Percentiles rank a stretch among this genome's conserved stretches.
phyloP scores from a whole-genome alignment of 1,140 invertebrate genomes.

The Chlorops oryzae region DNA sequence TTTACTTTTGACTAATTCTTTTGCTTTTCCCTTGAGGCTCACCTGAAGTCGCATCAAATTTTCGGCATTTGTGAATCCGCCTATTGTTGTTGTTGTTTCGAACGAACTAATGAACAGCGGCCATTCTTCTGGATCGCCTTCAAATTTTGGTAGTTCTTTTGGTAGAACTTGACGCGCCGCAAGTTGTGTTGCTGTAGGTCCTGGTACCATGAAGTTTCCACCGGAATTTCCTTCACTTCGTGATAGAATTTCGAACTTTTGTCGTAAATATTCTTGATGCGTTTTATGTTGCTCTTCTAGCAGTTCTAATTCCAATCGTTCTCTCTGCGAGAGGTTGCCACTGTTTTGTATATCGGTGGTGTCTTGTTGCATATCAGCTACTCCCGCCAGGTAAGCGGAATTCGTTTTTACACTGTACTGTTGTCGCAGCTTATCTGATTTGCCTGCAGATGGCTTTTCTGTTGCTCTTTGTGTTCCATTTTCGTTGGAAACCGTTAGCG shows the following conservation, averaged over 20 bases:
- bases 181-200: constrained; percentile 5
- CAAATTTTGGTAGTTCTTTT: constrained; percentile 4
- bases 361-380: too few species aligned
- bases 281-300: constrained; percentile 7
- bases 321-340: too few species aligned
- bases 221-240: not conserved
- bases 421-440: too few species aligned
- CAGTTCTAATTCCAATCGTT: constrained; percentile 1
- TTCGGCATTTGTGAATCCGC: too few species aligned
- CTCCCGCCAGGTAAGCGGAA: too few species aligned
- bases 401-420: too few species aligned
- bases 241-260: constrained; percentile 4
- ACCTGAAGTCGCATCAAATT: too few species aligned
- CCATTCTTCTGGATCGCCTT: constrained; percentile 11
- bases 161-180: constrained; percentile 1
- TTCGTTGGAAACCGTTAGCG: not conserved
- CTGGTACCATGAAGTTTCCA: not conserved
- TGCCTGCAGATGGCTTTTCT: not conserved
- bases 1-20: constrained; percentile 5
- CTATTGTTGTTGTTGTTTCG: constrained; percentile 2
- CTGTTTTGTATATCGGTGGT: not conserved
- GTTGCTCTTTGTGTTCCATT: not conserved
- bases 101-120: constrained; percentile 9
- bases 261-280: constrained; percentile 3
- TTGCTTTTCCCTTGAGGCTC: not conserved